phyloP scores from a whole-genome alignment of 2,113 vertebrate species.

The Dicerorhinus sumatrensis region DNA sequence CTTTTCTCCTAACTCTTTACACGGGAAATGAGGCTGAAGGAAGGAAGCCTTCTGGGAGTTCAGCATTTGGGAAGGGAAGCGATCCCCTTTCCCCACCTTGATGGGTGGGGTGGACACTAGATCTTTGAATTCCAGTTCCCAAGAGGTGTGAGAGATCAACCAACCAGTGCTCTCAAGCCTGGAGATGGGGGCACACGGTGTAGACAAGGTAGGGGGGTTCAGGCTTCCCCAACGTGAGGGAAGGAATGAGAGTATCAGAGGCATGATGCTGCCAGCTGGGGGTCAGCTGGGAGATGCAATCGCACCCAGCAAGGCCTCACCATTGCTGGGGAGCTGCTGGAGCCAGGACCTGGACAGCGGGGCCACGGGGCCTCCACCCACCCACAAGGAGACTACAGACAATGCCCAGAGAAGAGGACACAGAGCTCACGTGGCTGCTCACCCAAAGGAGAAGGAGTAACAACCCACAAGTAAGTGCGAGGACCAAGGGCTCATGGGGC shows the following conservation, averaged over 20 bases:
- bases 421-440: background rate
- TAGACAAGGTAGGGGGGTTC: background rate
- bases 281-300: background rate
- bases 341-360: background rate
- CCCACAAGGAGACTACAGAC: background rate
- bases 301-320: background rate
- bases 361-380: fast-evolving
- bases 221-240: background rate
- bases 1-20: background rate
- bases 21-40: fast-evolving
- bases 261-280: fast-evolving
- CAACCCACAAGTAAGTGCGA: background rate
- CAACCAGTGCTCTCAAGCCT: fast-evolving
- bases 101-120: background rate
- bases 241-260: background rate
- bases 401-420: background rate
- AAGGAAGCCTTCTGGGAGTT: background rate
- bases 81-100: background rate
- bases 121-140: background rate
- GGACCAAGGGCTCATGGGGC: background rate
- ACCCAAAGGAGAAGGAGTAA: fast-evolving
- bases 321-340: background rate
- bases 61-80: background rate
- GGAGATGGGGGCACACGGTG: background rate
- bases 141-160: background rate